A percentile compares a stretch with the other conserved stretches of the same genome.
Evolutionary conservation across 2,113 vertebrate species (phyloP).

Genomic region (Chunga burmeisteri): DNA sequence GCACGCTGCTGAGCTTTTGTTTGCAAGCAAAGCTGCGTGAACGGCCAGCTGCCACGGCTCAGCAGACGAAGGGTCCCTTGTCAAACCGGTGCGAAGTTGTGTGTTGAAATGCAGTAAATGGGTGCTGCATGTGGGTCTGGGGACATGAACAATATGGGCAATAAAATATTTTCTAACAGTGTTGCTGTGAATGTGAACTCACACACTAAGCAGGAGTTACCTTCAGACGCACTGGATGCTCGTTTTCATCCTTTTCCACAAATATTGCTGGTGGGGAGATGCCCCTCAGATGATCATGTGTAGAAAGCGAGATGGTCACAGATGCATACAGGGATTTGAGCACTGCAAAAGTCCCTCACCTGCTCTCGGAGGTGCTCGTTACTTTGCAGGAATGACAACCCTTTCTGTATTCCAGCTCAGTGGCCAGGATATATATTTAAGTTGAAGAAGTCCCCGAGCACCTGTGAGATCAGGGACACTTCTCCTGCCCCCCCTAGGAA

Average conservation of each 20-base stretch:
- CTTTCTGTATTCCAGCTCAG: background rate
- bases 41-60: accelerated
- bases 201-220: background rate
- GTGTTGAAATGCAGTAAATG: background rate
- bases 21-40: accelerated
- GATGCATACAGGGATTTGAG: background rate
- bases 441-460: background rate
- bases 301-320: background rate
- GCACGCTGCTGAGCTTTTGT: background rate
- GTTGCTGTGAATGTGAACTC: accelerated
- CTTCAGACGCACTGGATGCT: background rate
- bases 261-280: background rate
- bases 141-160: background rate
- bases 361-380: background rate
- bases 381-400: background rate
- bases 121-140: accelerated
- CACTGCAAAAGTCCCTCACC: background rate
- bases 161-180: background rate
- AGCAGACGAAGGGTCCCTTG: too few relatives aligned
- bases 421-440: background rate
- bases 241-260: background rate
- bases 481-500: background rate
- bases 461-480: background rate
- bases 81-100: background rate
- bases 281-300: background rate